A percentile compares a stretch with the other conserved stretches of the same genome.
Evolutionary conservation across 2,888 invertebrate genomes (phyloP).

Genomic region (Epistrophe grossulariae): DNA sequence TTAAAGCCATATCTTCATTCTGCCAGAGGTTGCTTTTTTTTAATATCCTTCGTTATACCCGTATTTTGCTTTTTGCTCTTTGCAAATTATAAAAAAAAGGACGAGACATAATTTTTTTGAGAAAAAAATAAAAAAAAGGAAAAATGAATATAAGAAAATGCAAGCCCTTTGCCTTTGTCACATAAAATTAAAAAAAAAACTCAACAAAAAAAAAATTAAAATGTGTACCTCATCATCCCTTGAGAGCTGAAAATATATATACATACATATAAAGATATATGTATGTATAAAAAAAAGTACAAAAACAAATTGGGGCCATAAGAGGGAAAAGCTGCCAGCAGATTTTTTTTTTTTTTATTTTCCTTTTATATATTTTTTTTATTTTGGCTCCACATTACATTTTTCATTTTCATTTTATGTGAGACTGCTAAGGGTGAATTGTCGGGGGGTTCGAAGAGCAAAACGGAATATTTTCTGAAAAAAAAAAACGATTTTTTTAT

Average conservation of each 20-base stretch:
- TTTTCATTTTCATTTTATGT: constrained; percentile 67
- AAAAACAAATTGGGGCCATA: constrained; percentile 72
- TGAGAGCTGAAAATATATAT: constrained; percentile 54
- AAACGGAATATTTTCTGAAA: constrained; percentile 65
- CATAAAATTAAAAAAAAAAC: constrained; percentile 50
- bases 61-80: constrained; percentile 48
- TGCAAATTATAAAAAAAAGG: constrained; percentile 62
- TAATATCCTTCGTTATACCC: constrained; percentile 41
- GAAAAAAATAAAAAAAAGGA: constrained; percentile 38
- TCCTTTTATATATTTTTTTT: constrained; percentile 47
- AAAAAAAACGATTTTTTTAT: constrained; percentile 50
- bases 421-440: constrained; percentile 47
- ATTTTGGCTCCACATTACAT: constrained; percentile 70
- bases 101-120: constrained; percentile 49
- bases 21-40: constrained; percentile 51
- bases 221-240: constrained; percentile 67
- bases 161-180: constrained; percentile 67
- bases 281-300: constrained; percentile 36
- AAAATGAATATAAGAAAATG: constrained; percentile 67
- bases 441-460: constrained; percentile 47
- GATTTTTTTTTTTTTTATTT: constrained; percentile 61
- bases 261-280: too few relatives aligned
- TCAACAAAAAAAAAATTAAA: constrained; percentile 45
- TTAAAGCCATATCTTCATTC: constrained; percentile 55
- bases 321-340: constrained; percentile 71